Conservation (phyloP, 2,113 vertebrate species). For the Pterocles burchelli region DNA sequence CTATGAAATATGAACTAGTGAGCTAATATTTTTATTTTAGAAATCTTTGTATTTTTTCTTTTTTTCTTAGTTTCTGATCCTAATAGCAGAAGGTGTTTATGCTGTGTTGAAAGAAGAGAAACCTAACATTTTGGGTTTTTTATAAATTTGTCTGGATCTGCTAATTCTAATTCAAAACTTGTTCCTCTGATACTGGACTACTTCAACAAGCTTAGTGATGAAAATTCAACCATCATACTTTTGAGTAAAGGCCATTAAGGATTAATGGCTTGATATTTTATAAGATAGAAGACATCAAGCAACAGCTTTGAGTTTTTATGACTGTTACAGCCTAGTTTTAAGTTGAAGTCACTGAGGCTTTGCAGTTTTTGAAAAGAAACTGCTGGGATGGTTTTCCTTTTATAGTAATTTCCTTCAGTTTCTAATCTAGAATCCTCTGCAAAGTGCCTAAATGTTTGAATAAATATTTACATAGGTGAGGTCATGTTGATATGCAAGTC, state of each 20-base stretch:
- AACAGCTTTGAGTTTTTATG: not conserved
- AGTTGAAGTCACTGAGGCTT: not conserved
- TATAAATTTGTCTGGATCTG: not conserved
- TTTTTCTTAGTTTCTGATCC: not conserved
- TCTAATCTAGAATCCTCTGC: not conserved
- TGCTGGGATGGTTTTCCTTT: constrained; percentile 6
- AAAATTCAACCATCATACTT: constrained; percentile 11
- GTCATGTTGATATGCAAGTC: not conserved
- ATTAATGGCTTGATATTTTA: not conserved
- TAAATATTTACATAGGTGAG: constrained; percentile 36
- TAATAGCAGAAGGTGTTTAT: not conserved
- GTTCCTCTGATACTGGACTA: not conserved
- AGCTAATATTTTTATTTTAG: not conserved
- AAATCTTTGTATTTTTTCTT: not conserved
- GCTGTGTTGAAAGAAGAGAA: not conserved
- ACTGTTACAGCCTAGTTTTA: not conserved
- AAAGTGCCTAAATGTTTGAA: not conserved
- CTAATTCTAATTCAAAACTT: not conserved
- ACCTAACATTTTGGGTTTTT: not conserved
- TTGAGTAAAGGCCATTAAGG: not conserved
- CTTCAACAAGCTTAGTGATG: constrained; percentile 2
- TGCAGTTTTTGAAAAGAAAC: not conserved
- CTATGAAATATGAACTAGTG: not conserved
- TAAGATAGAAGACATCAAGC: not conserved
- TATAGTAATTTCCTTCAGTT: not conserved